Conservation (phyloP, 2,888 invertebrate species). For the Pelosia muscerda region DNA sequence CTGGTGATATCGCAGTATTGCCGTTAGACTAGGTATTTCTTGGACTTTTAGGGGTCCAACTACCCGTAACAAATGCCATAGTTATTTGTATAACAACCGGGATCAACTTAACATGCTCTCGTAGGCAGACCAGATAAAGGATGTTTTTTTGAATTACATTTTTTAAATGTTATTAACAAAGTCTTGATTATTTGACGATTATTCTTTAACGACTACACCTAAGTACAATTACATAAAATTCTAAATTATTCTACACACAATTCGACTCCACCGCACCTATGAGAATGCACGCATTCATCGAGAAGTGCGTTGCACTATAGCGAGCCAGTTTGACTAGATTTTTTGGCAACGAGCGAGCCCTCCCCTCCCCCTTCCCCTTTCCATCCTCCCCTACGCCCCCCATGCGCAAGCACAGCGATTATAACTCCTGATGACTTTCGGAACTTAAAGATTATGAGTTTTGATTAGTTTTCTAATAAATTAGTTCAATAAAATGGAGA, state of each 20-base stretch:
- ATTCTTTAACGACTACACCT: too few relatives aligned
- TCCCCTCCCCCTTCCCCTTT: conserved; percentile 45
- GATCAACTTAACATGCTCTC: too few relatives aligned
- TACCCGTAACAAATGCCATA: too few relatives aligned
- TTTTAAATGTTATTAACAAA: too few relatives aligned
- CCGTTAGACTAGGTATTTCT: too few relatives aligned
- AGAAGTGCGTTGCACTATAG: conserved; percentile 85
- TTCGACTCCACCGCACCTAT: conserved; percentile 56
- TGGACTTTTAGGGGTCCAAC: too few relatives aligned
- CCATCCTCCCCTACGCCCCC: conserved; percentile 45
- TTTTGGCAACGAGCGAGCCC: conserved; percentile 76
- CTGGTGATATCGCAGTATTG: too few relatives aligned
- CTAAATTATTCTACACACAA: not conserved
- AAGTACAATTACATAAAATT: not conserved
- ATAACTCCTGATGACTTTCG: conserved; percentile 73
- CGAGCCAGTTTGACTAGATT: conserved; percentile 87
- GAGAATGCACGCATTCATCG: conserved; percentile 72
- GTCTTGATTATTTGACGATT: too few relatives aligned
- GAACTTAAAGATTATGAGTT: conserved; percentile 21
- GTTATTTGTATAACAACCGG: too few relatives aligned
- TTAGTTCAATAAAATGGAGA: not conserved
- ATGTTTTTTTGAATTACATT: too few relatives aligned
- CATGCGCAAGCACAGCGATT: conserved; percentile 57
- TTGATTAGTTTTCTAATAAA: conserved; percentile 20
- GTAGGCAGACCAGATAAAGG: too few relatives aligned